A percentile compares a stretch with the other conserved stretches of the same genome.
These are phyloP conservation scores for Lasioglossum leucozonium DNA, from an alignment of 2,888 invertebrate species.

Conservation along the genomic window DNA sequence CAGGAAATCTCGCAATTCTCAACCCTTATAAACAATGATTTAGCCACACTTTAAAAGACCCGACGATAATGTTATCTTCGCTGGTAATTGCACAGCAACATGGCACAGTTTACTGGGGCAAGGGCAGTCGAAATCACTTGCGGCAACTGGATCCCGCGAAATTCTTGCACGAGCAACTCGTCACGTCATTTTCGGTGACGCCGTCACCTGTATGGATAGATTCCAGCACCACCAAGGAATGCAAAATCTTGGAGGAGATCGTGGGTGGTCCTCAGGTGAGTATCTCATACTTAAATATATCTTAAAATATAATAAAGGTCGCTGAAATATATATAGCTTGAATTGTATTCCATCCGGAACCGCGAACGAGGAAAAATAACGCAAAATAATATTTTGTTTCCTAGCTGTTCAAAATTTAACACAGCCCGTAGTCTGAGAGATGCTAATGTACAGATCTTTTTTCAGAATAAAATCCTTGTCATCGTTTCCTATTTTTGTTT, in stretches of 20 bases:
- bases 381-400: not conserved
- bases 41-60: not conserved
- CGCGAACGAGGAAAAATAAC: not conserved
- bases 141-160: constrained; percentile 89
- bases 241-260: constrained; percentile 91
- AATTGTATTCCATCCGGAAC: not conserved
- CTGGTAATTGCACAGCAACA: constrained; percentile 91
- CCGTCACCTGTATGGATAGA: constrained; percentile 99
- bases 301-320: not conserved
- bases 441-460: not conserved
- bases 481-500: not conserved
- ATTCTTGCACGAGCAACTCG: constrained; percentile 93
- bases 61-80: constrained; percentile 55
- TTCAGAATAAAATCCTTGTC: not conserved
- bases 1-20: constrained; percentile 17
- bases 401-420: not conserved
- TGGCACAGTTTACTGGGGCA: constrained; percentile 98
- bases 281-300: not conserved
- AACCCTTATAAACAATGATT: constrained; percentile 23
- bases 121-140: constrained; percentile 89
- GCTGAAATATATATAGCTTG: not conserved
- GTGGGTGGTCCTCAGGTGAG: constrained; percentile 91
- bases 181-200: constrained; percentile 90
- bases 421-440: not conserved
- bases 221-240: constrained; percentile 91